Evolutionary conservation across 2,888 invertebrate species (phyloP).

Genomic region (Platynereis dumerilii): DNA sequence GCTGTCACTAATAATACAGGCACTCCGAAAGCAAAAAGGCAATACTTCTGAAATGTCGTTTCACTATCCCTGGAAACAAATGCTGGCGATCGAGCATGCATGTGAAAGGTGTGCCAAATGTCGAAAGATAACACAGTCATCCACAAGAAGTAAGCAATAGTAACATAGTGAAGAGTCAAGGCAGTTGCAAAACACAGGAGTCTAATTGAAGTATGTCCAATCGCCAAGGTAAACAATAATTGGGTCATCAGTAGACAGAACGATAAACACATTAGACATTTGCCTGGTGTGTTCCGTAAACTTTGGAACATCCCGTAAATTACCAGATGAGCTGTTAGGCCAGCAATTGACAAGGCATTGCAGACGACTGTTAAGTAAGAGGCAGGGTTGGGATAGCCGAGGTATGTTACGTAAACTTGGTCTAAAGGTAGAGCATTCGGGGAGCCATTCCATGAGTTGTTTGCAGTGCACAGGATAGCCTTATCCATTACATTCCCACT

Average conservation of each 20-base stretch:
- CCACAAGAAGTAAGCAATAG: conserved; percentile 68
- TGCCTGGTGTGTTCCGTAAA: conserved; percentile 67
- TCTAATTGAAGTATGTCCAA: not conserved
- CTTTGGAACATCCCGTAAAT: conserved; percentile 65
- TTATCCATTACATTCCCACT: too few relatives aligned
- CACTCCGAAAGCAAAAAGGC: conserved; percentile 61
- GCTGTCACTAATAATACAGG: conserved; percentile 54
- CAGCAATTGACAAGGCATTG: too few relatives aligned
- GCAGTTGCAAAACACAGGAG: conserved; percentile 63
- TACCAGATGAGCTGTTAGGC: conserved; percentile 27
- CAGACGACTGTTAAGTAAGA: too few relatives aligned
- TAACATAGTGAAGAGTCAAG: conserved; percentile 66
- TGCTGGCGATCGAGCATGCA: too few relatives aligned
- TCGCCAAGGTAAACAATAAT: conserved; percentile 55
- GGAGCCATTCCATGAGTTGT: too few relatives aligned
- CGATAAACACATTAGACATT: conserved; percentile 66
- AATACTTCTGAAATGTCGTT: conserved; percentile 44
- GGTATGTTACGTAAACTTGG: too few relatives aligned
- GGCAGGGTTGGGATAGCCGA: too few relatives aligned
- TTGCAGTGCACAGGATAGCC: too few relatives aligned
- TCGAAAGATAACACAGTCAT: conserved; percentile 69
- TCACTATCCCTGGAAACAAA: conserved; percentile 17
- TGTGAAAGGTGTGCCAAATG: conserved; percentile 67
- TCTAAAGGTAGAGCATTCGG: too few relatives aligned
- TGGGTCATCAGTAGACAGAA: conserved; percentile 66